A percentile compares a stretch with the other conserved stretches of the same genome.
Conservation (phyloP, 2,797 vertebrate species). For the Lophotriccus pileatus region DNA sequence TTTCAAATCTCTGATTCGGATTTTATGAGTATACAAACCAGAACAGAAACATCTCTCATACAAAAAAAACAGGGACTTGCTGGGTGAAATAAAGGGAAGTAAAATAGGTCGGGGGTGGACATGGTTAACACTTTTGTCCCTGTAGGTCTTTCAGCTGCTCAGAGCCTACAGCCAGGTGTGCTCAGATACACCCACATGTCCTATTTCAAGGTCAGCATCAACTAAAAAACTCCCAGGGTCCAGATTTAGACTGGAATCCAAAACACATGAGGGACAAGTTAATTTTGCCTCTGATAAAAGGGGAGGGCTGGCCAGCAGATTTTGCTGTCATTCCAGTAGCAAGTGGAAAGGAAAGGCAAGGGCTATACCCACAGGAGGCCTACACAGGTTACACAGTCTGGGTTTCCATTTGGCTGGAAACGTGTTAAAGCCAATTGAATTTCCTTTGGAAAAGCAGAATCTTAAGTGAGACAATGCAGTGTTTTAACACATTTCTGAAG, state of each 20-base stretch:
- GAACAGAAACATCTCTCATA: not conserved
- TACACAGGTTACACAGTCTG: not conserved
- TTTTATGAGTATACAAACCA: not conserved
- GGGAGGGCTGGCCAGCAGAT: not conserved
- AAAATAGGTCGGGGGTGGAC: not conserved
- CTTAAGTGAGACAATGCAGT: not conserved
- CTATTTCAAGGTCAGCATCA: not conserved
- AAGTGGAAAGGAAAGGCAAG: not conserved
- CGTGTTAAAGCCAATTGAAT: not conserved
- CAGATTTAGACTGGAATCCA: conserved; percentile 18
- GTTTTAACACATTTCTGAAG: not conserved
- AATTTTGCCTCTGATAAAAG: conserved; percentile 23
- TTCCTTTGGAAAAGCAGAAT: not conserved
- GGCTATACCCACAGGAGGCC: not conserved
- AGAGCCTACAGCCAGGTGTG: not conserved
- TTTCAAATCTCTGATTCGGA: not conserved
- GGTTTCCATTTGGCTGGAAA: not conserved
- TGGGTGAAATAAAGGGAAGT: not conserved
- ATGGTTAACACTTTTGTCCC: not conserved
- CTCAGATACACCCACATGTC: not conserved
- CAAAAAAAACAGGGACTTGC: rapidly evolving
- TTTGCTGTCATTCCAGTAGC: not conserved
- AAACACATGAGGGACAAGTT: not conserved
- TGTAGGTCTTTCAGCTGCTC: not conserved
- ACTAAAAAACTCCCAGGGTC: not conserved